Percentiles rank a stretch among this genome's conserved stretches.
Conservation (phyloP, 2,888 invertebrate species). For the Lochmaea crataegi region DNA sequence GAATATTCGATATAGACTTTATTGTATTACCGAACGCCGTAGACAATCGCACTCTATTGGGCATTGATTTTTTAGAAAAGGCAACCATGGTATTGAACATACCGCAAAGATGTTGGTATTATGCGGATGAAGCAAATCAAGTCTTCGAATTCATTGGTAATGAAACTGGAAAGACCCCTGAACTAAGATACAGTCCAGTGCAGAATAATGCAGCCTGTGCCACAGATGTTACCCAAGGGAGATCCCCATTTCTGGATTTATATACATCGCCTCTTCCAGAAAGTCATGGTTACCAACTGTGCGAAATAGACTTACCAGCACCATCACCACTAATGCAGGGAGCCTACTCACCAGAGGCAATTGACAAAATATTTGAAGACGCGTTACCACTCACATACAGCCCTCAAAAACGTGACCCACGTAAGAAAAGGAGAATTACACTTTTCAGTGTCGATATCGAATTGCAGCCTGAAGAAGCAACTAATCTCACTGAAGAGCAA, state of each 20-base stretch:
- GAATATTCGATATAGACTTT: conserved; percentile 20
- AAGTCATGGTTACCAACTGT: not conserved
- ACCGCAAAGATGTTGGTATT: conserved; percentile 34
- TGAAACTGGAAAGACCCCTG: conserved; percentile 13
- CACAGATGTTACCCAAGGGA: conserved; percentile 1
- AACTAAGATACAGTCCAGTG: not conserved
- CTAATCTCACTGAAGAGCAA: conserved; percentile 16
- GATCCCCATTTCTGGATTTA: conserved; percentile 27
- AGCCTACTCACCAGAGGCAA: conserved; percentile 22
- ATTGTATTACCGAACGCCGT: conserved; percentile 32
- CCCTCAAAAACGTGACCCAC: conserved; percentile 15
- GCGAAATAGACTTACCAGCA: not conserved
- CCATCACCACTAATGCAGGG: not conserved
- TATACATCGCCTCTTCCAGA: conserved; percentile 27
- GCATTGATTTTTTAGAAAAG: conserved; percentile 37
- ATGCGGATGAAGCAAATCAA: conserved; percentile 20
- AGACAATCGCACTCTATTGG: conserved; percentile 37
- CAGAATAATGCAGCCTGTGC: not conserved
- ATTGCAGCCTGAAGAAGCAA: conserved; percentile 22
- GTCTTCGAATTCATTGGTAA: conserved; percentile 7
- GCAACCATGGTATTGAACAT: conserved; percentile 30
- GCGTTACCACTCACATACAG: conserved; percentile 12
- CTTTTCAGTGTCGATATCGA: conserved; percentile 19
- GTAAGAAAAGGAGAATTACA: conserved; percentile 12
- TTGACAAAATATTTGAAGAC: conserved; percentile 31